Conservation (phyloP, 2,888 invertebrate species). For the Monochamus alternatus region DNA sequence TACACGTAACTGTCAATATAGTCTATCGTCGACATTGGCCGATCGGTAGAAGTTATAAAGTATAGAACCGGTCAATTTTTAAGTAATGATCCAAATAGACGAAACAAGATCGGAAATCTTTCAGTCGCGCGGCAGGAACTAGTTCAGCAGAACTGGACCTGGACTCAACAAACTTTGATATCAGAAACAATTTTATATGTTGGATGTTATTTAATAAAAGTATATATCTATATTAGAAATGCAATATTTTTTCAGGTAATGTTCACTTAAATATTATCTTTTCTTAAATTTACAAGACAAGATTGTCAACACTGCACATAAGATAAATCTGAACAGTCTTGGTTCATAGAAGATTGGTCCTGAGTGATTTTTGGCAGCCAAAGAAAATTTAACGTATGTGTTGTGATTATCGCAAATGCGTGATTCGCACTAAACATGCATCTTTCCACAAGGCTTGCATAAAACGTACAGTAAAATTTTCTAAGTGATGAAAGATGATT, state of each 20-base stretch:
- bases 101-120: not conserved
- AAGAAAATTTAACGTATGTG: no score
- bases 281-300: conserved; percentile 3
- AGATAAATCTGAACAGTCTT: conserved; percentile 8
- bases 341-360: conserved; percentile 16
- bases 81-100: not conserved
- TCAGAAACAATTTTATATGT: not conserved
- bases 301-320: not conserved
- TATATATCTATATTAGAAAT: no score
- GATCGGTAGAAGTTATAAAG: not conserved
- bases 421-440: no score
- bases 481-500: not conserved
- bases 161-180: no score
- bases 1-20: no score
- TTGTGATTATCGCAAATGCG: not conserved
- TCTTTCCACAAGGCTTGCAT: not conserved
- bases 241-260: not conserved
- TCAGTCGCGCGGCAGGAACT: not conserved
- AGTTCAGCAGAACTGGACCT: no score
- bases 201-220: not conserved
- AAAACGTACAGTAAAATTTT: conserved; percentile 7
- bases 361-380: not conserved
- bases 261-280: no score
- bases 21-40: no score
- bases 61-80: not conserved